Evolutionary conservation across 2,113 vertebrate genomes (phyloP).

Genomic region (Gadus macrocephalus): DNA sequence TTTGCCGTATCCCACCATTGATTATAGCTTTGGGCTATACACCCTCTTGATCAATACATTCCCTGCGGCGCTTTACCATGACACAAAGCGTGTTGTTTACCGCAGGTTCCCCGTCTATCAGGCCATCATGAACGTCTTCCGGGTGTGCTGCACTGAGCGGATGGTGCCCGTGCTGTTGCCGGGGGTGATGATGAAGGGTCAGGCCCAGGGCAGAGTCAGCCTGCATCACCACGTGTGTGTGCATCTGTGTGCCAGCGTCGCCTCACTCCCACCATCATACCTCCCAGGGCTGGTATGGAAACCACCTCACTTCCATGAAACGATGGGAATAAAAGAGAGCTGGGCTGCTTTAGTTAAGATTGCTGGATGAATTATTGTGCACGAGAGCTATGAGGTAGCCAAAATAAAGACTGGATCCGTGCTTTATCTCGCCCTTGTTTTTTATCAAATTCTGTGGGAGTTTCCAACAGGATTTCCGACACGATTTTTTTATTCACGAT

Average conservation of each 20-base stretch:
- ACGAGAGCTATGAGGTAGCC: too few species aligned
- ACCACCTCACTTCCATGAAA: not conserved
- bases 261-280: conserved; percentile 70
- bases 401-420: too few species aligned
- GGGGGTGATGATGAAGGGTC: conserved; percentile 73
- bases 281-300: conserved; percentile 82
- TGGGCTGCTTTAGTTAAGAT: too few species aligned
- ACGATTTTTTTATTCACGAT: conserved; percentile 16
- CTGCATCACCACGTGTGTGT: conserved; percentile 86
- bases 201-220: conserved; percentile 70
- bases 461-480: conserved; percentile 8
- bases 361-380: too few species aligned
- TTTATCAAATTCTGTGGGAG: not conserved
- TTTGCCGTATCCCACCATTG: too few species aligned
- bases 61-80: too few species aligned
- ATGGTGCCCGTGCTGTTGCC: conserved; percentile 77
- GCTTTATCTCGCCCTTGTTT: not conserved
- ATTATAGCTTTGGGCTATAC: too few species aligned
- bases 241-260: conserved; percentile 82
- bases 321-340: not conserved
- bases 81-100: not conserved
- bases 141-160: conserved; percentile 79
- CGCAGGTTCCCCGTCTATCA: conserved; percentile 78
- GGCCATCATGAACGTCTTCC: conserved; percentile 80
- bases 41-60: too few species aligned